Conservation (phyloP, 2,888 invertebrate genomes). For the Mimachlamys varia region DNA sequence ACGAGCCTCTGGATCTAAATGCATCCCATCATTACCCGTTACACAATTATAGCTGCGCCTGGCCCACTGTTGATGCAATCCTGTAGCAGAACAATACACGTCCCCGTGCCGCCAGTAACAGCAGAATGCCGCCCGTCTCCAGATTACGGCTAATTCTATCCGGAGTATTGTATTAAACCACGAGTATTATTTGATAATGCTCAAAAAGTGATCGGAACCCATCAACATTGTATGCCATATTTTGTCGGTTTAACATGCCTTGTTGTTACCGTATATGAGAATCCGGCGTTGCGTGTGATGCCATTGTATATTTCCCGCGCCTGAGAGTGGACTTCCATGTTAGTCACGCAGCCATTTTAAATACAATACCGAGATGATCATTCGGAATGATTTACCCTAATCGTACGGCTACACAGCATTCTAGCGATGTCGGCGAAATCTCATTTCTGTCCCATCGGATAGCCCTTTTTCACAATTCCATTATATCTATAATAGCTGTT, state of each 20-base stretch:
- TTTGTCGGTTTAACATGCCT: background rate
- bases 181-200: background rate
- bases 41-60: background rate
- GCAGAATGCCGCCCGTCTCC: background rate
- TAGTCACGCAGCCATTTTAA: background rate
- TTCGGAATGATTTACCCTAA: background rate
- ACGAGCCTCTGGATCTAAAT: background rate
- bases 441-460: background rate
- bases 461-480: background rate
- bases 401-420: background rate
- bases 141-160: conserved; percentile 9
- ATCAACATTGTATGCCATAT: background rate
- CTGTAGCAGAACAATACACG: background rate
- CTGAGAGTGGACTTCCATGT: background rate
- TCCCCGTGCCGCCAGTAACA: background rate
- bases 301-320: background rate
- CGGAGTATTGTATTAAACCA: background rate
- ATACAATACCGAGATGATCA: background rate
- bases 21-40: conserved; percentile 12
- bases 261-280: background rate
- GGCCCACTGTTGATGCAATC: background rate
- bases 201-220: background rate
- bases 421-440: background rate
- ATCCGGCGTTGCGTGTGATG: background rate
- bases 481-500: background rate